Evolutionary conservation across 64 coral and sea anemone species (phyloP).

Genomic region (Montipora cactus): DNA sequence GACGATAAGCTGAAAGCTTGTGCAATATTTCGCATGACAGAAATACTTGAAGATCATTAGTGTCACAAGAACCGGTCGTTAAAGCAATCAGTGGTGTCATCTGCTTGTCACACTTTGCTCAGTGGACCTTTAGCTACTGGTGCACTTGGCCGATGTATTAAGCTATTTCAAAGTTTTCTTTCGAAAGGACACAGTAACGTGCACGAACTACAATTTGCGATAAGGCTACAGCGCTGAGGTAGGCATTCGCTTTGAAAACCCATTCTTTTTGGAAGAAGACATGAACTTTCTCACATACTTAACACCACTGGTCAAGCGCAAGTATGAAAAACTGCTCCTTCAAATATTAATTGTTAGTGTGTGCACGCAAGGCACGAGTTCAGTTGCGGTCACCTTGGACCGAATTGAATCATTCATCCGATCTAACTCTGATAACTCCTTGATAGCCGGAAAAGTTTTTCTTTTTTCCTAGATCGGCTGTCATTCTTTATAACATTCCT

Average conservation of each 20-base stretch:
- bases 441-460: too few species aligned
- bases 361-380: too few species aligned
- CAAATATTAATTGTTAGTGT: too few species aligned
- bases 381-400: too few species aligned
- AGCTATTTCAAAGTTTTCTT: neutral
- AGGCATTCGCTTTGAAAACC: neutral
- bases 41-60: constrained; percentile 15
- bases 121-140: too few species aligned
- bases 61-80: neutral
- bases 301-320: too few species aligned
- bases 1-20: neutral
- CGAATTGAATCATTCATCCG: too few species aligned
- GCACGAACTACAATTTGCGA: neutral
- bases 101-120: neutral
- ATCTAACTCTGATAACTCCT: neutral
- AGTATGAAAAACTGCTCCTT: too few species aligned
- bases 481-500: neutral
- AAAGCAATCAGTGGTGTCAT: constrained; percentile 1
- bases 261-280: too few species aligned
- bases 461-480: too few species aligned
- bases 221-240: neutral
- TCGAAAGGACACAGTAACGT: neutral
- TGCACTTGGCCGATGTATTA: too few species aligned
- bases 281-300: too few species aligned
- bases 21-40: constrained; percentile 36